Evolutionary conservation across 2,113 vertebrate species (phyloP).

Genomic region (Origma solitaria): DNA sequence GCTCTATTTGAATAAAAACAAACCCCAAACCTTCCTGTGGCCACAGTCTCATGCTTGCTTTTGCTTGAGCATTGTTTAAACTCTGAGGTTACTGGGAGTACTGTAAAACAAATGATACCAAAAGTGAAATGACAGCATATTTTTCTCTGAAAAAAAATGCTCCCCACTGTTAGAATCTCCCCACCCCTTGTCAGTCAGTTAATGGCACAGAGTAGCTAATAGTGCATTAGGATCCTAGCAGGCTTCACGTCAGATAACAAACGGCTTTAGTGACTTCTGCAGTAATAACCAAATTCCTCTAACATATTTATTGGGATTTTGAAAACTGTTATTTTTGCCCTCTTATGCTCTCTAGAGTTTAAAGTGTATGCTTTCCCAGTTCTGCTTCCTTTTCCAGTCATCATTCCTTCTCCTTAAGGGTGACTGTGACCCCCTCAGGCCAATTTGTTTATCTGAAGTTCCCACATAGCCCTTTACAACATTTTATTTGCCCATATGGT

Average conservation of each 20-base stretch:
- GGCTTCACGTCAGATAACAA: not conserved
- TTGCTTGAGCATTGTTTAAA: conserved; percentile 17
- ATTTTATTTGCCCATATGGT: not conserved
- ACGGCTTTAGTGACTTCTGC: not conserved
- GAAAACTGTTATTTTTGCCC: not conserved
- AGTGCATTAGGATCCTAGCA: not conserved
- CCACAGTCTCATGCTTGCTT: not conserved
- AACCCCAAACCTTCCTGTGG: conserved; percentile 21
- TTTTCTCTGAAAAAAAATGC: not conserved
- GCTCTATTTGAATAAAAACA: conserved; percentile 37
- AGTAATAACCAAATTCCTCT: not conserved
- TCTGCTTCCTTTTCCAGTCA: not conserved
- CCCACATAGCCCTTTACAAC: not conserved
- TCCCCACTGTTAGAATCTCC: not conserved
- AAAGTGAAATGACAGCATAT: not conserved
- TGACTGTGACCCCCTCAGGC: not conserved
- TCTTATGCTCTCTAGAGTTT: not conserved
- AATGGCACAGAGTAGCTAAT: not conserved
- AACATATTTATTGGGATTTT: not conserved
- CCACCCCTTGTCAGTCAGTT: not conserved
- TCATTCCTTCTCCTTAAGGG: not conserved
- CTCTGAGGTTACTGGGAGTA: not conserved
- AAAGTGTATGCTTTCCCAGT: not conserved
- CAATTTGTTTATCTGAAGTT: not conserved
- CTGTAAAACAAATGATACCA: not conserved